Conservation (phyloP, 2,113 vertebrate genomes). For the Oryzias woworae region DNA sequence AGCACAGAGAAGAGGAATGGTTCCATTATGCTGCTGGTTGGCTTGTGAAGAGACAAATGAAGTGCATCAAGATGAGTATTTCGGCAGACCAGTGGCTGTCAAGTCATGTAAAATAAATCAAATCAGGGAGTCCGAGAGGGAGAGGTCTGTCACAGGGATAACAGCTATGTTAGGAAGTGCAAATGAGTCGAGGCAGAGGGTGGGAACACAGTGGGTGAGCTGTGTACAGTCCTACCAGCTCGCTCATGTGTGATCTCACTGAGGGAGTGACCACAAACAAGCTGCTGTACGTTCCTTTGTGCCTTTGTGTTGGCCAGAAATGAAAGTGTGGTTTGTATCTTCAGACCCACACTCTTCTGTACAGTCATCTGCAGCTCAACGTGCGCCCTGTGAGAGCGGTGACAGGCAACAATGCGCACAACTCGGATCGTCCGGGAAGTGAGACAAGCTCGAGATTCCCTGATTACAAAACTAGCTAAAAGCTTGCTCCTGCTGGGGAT, state of each 20-base stretch:
- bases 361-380: conserved; percentile 33
- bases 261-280: conserved; percentile 64
- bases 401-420: conserved; percentile 25
- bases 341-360: conserved; percentile 59
- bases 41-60: conserved; percentile 6
- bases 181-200: conserved; percentile 41
- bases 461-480: conserved; percentile 36
- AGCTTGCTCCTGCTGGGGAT: neutral
- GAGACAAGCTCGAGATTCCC: conserved; percentile 19
- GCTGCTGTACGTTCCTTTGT: conserved; percentile 53
- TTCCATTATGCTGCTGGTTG: conserved; percentile 11
- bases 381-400: conserved; percentile 37
- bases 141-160: conserved; percentile 23
- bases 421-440: conserved; percentile 23
- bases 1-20: conserved; percentile 21
- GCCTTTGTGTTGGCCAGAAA: conserved; percentile 59
- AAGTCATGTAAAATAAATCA: conserved; percentile 51
- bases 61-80: conserved; percentile 21
- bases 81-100: conserved; percentile 26
- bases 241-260: conserved; percentile 58
- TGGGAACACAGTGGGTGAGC: conserved; percentile 44
- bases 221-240: conserved; percentile 29
- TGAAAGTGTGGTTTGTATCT: conserved; percentile 63
- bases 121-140: conserved; percentile 26
- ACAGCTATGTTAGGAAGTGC: conserved; percentile 42